Conservation (phyloP, 2,888 invertebrate species). For the Sepiola atlantica region DNA sequence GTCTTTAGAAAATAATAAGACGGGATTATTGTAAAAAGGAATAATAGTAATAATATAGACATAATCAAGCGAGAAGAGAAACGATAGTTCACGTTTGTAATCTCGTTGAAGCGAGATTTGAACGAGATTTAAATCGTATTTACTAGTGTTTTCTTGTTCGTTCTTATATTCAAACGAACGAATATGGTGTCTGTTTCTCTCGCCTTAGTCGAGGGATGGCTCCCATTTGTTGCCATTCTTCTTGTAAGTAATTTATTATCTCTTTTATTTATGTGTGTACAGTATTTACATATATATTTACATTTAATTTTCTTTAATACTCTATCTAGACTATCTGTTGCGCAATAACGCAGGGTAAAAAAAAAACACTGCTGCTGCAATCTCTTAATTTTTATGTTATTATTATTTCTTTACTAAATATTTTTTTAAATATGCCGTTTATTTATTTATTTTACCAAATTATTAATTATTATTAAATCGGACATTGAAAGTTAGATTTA, state of each 20-base stretch:
- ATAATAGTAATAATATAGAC: background rate
- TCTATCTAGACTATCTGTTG: background rate
- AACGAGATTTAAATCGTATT: background rate
- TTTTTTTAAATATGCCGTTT: too few species aligned
- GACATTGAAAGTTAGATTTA: too few species aligned
- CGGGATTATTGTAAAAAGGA: background rate
- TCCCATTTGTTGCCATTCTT: constrained; percentile 72
- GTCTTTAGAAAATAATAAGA: too few species aligned
- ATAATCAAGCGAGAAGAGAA: background rate
- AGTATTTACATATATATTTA: background rate
- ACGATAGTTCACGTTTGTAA: background rate
- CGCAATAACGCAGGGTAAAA: background rate
- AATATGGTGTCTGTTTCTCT: constrained; percentile 62
- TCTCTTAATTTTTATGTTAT: too few species aligned
- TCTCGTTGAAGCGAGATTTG: constrained; percentile 8
- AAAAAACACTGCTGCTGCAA: too few species aligned
- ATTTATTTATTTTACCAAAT: too few species aligned
- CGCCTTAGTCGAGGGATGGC: constrained; percentile 73
- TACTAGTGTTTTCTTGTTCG: background rate
- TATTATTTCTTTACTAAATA: too few species aligned
- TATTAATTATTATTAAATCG: too few species aligned
- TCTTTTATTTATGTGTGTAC: background rate
- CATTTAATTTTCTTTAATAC: background rate
- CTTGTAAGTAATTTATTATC: constrained; percentile 59
- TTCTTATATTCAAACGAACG: too few species aligned